Percentiles rank a stretch among this genome's conserved stretches.
Conservation (phyloP, 2,888 invertebrate species). For the Conus canariensis region DNA sequence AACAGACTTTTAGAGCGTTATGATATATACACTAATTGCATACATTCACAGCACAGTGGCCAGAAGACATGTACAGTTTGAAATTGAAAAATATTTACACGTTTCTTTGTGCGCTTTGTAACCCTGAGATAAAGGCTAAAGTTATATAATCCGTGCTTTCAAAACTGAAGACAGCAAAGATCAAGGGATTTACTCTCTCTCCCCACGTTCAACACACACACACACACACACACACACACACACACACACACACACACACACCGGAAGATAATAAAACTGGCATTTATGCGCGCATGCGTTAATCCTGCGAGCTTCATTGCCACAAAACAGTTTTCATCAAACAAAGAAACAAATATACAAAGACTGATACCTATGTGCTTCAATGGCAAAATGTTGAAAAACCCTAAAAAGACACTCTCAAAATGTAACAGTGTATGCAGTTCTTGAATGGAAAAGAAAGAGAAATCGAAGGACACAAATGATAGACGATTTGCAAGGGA, state of each 20-base stretch:
- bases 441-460: too few relatives aligned
- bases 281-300: not conserved
- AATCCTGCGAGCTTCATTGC: not conserved
- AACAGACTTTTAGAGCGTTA: not conserved
- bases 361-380: not conserved
- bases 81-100: not conserved
- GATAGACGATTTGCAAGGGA: too few relatives aligned
- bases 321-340: not conserved
- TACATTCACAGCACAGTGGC: not conserved
- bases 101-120: not conserved
- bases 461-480: too few relatives aligned
- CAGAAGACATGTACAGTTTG: not conserved
- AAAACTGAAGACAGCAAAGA: not conserved
- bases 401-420: too few relatives aligned
- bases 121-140: conserved; percentile 8
- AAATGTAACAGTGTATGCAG: too few relatives aligned
- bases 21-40: not conserved
- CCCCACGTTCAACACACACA: not conserved
- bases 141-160: not conserved
- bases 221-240: not conserved
- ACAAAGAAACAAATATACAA: not conserved
- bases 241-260: not conserved
- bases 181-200: not conserved
- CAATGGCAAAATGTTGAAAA: not conserved
- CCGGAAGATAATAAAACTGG: not conserved